Percentiles rank a stretch among this genome's conserved stretches.
Conservation (phyloP, 1,140 invertebrate species). For the Portunus trituberculatus region DNA sequence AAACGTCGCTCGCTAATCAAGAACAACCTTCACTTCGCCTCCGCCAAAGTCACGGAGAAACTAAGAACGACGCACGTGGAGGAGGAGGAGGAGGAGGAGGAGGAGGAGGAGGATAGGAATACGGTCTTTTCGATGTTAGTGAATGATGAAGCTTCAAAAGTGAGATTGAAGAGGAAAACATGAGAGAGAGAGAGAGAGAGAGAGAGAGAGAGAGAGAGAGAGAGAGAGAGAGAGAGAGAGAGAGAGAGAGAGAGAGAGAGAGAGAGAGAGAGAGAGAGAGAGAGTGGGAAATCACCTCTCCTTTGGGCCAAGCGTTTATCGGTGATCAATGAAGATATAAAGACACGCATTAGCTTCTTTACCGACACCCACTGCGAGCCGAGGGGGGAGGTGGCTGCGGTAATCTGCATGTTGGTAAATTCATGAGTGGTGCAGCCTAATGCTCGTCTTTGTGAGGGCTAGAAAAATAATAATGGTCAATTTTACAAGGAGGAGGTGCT, state of each 20-base stretch:
- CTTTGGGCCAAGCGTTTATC: not conserved
- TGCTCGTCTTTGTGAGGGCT: not conserved
- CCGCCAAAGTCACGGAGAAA: too few relatives aligned
- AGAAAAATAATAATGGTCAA: slow-evolving; percentile 34
- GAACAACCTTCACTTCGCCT: too few relatives aligned
- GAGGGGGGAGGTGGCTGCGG: not conserved
- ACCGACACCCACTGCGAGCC: not conserved
- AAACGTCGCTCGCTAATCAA: too few relatives aligned
- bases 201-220: too few relatives aligned
- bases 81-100: too few relatives aligned
- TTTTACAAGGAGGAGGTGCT: not conserved
- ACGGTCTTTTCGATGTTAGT: too few relatives aligned
- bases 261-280: not conserved
- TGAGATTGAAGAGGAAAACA: too few relatives aligned
- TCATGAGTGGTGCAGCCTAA: slow-evolving; percentile 13
- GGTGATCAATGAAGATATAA: slow-evolving; percentile 23
- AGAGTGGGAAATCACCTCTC: not conserved
- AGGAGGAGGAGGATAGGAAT: too few relatives aligned
- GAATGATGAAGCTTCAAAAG: too few relatives aligned
- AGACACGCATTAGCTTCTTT: slow-evolving; percentile 13
- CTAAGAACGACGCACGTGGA: too few relatives aligned
- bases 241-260: not conserved
- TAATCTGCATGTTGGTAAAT: slow-evolving; percentile 53
- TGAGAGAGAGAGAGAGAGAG: too few relatives aligned
- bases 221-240: too few relatives aligned